Conservation (phyloP, 2,888 invertebrate genomes). For the Amblyjoppa proteus region DNA sequence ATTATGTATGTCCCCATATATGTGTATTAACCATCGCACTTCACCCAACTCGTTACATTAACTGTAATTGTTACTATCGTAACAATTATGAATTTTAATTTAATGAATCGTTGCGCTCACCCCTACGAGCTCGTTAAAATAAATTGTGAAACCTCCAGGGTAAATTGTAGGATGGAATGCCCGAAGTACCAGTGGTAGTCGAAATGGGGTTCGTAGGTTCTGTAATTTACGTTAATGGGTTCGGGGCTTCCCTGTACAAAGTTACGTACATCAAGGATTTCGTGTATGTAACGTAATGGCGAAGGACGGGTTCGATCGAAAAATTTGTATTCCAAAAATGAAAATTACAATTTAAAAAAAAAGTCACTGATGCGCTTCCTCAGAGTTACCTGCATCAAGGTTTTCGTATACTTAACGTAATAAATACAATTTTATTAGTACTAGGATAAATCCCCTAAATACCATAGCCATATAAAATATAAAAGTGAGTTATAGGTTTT, state of each 20-base stretch:
- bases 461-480: background rate
- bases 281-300: too few species aligned
- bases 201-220: background rate
- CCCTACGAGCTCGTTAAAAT: background rate
- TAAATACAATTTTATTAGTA: background rate
- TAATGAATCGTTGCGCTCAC: conserved; percentile 6
- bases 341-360: too few species aligned
- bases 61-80: background rate
- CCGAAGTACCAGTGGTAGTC: background rate
- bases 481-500: background rate
- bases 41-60: background rate
- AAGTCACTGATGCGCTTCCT: too few species aligned
- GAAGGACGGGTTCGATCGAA: too few species aligned
- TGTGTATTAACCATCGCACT: background rate
- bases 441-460: background rate
- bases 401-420: too few species aligned
- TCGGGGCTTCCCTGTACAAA: too few species aligned
- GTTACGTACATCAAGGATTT: too few species aligned
- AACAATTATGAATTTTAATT: conserved; percentile 12
- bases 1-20: background rate
- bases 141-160: background rate
- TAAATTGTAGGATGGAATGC: background rate
- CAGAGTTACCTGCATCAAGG: too few species aligned
- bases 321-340: too few species aligned
- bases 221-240: background rate